Percentiles rank a stretch among this genome's conserved stretches.
Evolutionary conservation across 1,140 invertebrate genomes (phyloP).

Genomic region (Megalopta genalis): DNA sequence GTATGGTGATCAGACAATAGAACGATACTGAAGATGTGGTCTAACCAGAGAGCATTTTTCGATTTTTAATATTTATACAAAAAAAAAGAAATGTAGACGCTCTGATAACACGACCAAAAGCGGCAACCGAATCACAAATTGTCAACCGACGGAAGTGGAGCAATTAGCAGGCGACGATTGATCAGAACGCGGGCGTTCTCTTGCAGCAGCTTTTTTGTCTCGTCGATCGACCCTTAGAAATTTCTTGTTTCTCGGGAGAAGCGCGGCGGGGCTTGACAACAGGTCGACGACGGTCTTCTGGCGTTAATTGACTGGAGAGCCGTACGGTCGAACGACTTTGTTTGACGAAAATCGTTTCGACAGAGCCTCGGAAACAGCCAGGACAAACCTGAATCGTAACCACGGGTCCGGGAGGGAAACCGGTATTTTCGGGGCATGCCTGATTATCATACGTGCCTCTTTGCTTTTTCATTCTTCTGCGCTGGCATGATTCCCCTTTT

Average conservation of each 20-base stretch:
- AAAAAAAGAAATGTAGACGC: no score
- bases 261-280: constrained; percentile 22
- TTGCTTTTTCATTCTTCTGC: constrained; percentile 57
- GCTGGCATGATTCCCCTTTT: constrained; percentile 21
- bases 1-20: no score
- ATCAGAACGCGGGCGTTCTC: constrained; percentile 32
- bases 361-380: constrained; percentile 55
- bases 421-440: constrained; percentile 63
- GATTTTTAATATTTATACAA: no score
- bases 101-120: no score
- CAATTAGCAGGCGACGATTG: constrained; percentile 39
- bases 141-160: constrained; percentile 27
- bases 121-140: not conserved
- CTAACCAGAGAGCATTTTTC: no score
- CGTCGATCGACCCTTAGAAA: constrained; percentile 19
- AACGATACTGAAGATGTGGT: no score
- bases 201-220: constrained; percentile 16
- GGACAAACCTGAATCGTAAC: constrained; percentile 65
- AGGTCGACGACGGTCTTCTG: constrained; percentile 34
- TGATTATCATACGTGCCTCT: constrained; percentile 59
- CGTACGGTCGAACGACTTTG: constrained; percentile 60
- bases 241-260: constrained; percentile 32
- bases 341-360: constrained; percentile 66
- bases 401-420: constrained; percentile 57
- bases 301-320: constrained; percentile 64